phyloP scores from a whole-genome alignment of 53 echinoderm and acorn worm genomes.

The Astropecten irregularis region DNA sequence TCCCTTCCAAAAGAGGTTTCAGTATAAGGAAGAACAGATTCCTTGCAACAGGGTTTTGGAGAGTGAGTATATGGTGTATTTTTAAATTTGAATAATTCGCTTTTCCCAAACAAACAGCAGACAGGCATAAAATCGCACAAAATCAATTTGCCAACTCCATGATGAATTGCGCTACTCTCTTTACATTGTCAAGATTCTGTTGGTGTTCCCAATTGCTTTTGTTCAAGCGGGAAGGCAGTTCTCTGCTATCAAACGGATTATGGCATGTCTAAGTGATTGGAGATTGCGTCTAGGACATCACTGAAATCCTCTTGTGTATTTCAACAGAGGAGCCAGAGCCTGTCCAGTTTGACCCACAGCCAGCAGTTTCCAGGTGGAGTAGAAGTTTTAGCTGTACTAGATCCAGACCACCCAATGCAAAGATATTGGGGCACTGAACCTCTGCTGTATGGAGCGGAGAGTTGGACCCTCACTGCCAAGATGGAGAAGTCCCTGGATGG shows the following conservation, averaged over 20 bases:
- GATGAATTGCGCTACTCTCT: background rate
- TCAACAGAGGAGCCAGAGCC: background rate
- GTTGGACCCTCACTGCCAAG: no score
- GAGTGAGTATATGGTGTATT: no score
- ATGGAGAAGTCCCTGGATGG: no score
- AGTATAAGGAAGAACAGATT: no score
- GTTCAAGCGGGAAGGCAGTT: conserved; percentile 1
- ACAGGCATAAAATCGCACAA: no score
- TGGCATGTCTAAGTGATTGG: conserved; percentile 51
- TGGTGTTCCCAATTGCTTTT: conserved; percentile 15
- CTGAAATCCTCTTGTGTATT: background rate
- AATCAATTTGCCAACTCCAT: no score
- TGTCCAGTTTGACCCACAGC: background rate
- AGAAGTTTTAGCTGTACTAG: background rate
- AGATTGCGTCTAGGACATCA: background rate
- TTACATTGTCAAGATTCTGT: background rate
- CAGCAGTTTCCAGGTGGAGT: background rate
- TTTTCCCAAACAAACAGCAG: no score
- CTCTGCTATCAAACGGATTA: conserved; percentile 17
- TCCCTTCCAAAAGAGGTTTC: no score
- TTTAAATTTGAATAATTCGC: no score
- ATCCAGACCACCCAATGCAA: conserved; percentile 6
- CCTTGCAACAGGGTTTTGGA: no score
- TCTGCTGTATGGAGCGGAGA: no score
- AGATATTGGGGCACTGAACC: background rate